phyloP scores from a whole-genome alignment of 2,888 invertebrate species.

The Allolobophora icterica region DNA sequence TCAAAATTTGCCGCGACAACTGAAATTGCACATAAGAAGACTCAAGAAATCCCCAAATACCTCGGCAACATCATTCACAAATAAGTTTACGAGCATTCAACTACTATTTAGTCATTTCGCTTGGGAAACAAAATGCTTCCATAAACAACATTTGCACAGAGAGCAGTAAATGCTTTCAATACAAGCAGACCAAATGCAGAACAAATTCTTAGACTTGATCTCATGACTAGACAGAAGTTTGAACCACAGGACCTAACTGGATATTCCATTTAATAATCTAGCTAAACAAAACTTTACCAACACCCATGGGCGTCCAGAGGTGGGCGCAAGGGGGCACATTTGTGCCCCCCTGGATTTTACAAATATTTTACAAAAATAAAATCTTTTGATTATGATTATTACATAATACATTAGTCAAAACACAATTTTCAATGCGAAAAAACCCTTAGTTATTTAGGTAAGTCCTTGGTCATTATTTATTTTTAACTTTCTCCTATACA shows the following conservation, averaged over 20 bases:
- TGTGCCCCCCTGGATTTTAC: no score
- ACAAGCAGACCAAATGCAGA: neutral
- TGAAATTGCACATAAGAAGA: slow-evolving; percentile 4
- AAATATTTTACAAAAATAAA: no score
- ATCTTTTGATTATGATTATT: no score
- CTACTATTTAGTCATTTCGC: neutral
- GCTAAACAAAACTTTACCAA: neutral
- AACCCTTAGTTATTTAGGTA: no score
- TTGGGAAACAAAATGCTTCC: neutral
- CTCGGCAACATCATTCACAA: neutral
- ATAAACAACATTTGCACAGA: neutral
- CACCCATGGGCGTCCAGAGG: no score
- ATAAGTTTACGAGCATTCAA: neutral
- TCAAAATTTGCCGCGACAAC: slow-evolving; percentile 22
- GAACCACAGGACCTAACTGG: neutral
- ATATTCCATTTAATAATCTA: neutral
- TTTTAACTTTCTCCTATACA: no score
- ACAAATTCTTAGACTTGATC: neutral
- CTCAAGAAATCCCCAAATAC: neutral
- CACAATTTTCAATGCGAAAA: no score
- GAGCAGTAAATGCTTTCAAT: neutral
- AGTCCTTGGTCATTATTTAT: no score
- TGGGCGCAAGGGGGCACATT: no score
- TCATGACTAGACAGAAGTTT: neutral
- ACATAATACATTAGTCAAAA: no score